Evolutionary conservation across 2,888 invertebrate species (phyloP).

Genomic region (Cepaea hortensis): DNA sequence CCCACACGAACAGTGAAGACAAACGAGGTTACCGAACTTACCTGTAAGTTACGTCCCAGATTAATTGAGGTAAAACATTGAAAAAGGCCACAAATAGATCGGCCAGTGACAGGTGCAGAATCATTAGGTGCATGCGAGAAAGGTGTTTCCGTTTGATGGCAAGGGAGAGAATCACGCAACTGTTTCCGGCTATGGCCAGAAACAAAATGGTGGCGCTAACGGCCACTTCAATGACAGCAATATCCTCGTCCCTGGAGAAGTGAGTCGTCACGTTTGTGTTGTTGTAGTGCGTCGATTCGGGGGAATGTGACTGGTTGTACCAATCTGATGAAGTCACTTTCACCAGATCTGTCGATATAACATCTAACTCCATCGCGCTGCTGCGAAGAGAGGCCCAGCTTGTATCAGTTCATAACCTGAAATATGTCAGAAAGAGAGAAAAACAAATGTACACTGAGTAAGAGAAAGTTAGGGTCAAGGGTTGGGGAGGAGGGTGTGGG

Average conservation of each 20-base stretch:
- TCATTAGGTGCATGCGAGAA: slow-evolving; percentile 84
- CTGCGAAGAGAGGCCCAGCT: background rate
- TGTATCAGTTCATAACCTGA: background rate
- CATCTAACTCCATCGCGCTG: slow-evolving; percentile 3
- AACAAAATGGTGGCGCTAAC: slow-evolving; percentile 52
- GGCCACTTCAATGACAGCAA: slow-evolving; percentile 52
- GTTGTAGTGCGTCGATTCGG: background rate
- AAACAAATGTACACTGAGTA: background rate
- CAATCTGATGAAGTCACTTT: background rate
- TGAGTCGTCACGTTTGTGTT: slow-evolving; percentile 22
- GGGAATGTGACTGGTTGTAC: background rate
- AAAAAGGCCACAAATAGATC: slow-evolving; percentile 84
- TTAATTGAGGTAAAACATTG: slow-evolving; percentile 83
- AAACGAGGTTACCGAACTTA: background rate
- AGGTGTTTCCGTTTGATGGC: slow-evolving; percentile 80
- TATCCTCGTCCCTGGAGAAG: slow-evolving; percentile 45
- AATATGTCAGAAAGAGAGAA: background rate
- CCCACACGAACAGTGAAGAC: too few relatives aligned
- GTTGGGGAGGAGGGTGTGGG: too few relatives aligned
- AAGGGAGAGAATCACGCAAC: slow-evolving; percentile 80
- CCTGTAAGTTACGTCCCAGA: slow-evolving; percentile 81
- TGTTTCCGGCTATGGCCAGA: slow-evolving; percentile 75
- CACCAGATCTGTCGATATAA: background rate
- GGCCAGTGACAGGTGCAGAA: slow-evolving; percentile 83
- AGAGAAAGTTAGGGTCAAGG: background rate